These are phyloP conservation scores for Unio delphinus DNA, from an alignment of 2,888 invertebrate genomes.

Conservation along the genomic window DNA sequence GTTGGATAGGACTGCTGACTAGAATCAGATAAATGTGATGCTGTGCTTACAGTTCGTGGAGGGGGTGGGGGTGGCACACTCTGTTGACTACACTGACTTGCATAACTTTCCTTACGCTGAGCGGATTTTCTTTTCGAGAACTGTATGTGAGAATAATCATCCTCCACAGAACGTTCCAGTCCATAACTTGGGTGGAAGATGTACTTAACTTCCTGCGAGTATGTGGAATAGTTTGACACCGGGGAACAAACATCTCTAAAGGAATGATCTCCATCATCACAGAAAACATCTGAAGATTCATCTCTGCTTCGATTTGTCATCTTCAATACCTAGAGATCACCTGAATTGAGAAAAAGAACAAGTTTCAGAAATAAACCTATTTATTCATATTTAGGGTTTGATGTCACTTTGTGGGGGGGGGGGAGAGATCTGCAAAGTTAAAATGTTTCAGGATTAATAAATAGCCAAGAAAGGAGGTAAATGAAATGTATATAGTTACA, in stretches of 20 bases:
- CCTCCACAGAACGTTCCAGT: slow-evolving; percentile 14
- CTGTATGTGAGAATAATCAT: slow-evolving; percentile 46
- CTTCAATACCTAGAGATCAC: slow-evolving; percentile 13
- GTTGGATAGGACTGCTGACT: slow-evolving; percentile 14
- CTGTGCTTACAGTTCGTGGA: slow-evolving; percentile 30
- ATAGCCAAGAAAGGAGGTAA: no score
- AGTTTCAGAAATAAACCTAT: no score
- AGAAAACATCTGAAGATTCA: slow-evolving; percentile 18
- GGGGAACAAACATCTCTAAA: slow-evolving; percentile 42
- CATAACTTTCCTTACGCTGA: slow-evolving; percentile 31
- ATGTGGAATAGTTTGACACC: slow-evolving; percentile 55
- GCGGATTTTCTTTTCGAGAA: slow-evolving; percentile 27
- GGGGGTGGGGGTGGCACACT: slow-evolving; percentile 31
- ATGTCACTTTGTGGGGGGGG: no score
- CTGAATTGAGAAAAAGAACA: slow-evolving; percentile 11
- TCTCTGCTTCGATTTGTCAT: slow-evolving; percentile 17
- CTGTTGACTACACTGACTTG: slow-evolving; percentile 34
- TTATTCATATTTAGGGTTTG: no score
- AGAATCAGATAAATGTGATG: slow-evolving; percentile 25
- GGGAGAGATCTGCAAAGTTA: no score
- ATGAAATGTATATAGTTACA: no score
- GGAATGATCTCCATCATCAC: slow-evolving; percentile 16
- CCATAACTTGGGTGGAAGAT: slow-evolving; percentile 38
- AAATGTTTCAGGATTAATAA: no score
- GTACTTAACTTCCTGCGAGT: slow-evolving; percentile 56